Base-by-base conservation (phyloP, 2,797 vertebrate species). In the Anniella stebbinsi region DNA sequence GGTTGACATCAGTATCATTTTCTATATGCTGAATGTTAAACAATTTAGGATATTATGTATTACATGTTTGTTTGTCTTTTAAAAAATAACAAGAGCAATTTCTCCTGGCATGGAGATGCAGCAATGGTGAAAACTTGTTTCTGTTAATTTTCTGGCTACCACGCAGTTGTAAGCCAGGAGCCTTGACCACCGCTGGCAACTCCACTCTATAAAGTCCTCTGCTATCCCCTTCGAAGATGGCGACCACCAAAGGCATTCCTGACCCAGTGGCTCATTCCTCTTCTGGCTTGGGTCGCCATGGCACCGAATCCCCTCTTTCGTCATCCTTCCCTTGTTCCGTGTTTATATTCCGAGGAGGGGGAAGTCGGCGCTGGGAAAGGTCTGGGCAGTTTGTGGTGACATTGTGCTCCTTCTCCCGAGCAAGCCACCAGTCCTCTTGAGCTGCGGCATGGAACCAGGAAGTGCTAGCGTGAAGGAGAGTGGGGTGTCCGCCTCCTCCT, bases 211-310 rank as follows among this genome's bases (percentile, higher is more conserved):
- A 9, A 38, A 57, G 38, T 36, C 25, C 25, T 33, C 6, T 6
- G 18, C 30, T 12, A 25, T 30, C 0, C 81, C 60, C 91, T 57
- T 0, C 6, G 67, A 94, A 95, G 6, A 95, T 94, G 94, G 91
- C 93, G 36, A 85, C 23, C 36, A 11, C 67, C 18, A 25, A 12
- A 41, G 25, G 28, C 69, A 38, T 6, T 4, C 18, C 76, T 80
- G 77, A 85, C 77, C 86, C 90, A 21, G 1, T 72, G 41, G 9
- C 92, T 89, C 87, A 7, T 94, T 96, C 92, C 93, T 95, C 87
- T 95, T 94, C 94, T 92, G 93, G 94, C 92, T 89, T 88, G 67
- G 89, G 95, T 95, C 95, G 90, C 95, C 89, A 93, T 93, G 91
- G 92, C 90, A 89, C 93, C 91, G 88, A 78, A 91, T 88, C 89